Evolutionary conservation across 2,797 vertebrate genomes (phyloP).

Genomic region (Rhinogobio ventralis): DNA sequence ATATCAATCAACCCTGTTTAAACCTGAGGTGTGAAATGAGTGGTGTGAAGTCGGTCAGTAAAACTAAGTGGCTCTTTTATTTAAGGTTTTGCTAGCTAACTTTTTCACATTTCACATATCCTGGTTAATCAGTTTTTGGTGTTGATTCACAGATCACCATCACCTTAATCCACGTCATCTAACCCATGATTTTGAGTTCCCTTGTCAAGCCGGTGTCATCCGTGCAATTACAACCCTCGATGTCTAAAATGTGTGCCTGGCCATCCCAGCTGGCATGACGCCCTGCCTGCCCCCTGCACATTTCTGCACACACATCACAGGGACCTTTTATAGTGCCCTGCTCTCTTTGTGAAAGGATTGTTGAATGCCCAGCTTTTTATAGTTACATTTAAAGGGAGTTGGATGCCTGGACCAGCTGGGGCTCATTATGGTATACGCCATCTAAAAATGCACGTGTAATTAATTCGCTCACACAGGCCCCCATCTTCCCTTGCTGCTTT

Average conservation of each 20-base stretch:
- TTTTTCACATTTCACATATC: background rate
- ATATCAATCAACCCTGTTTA: constrained; percentile 51
- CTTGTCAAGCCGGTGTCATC: constrained; percentile 14
- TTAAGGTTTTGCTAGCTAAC: constrained; percentile 14
- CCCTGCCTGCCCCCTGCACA: constrained; percentile 55
- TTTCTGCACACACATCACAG: constrained; percentile 62
- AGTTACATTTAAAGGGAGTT: constrained; percentile 91
- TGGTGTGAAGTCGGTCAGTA: constrained; percentile 42
- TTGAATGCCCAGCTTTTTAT: constrained; percentile 80
- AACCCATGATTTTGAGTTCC: constrained; percentile 1
- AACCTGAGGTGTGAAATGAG: constrained; percentile 48
- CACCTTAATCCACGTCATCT: background rate
- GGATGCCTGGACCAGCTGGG: constrained; percentile 91
- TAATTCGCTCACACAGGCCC: constrained; percentile 85
- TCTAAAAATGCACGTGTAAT: constrained; percentile 94
- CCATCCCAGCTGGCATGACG: constrained; percentile 50
- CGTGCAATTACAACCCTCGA: constrained; percentile 23
- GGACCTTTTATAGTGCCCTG: constrained; percentile 64
- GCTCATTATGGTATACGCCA: constrained; percentile 90
- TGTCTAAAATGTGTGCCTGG: constrained; percentile 36
- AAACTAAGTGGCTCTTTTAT: constrained; percentile 43
- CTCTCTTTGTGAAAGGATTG: constrained; percentile 64
- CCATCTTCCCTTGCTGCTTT: constrained; percentile 42
- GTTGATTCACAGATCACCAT: background rate
- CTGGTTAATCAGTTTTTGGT: background rate